phyloP scores from a whole-genome alignment of 2,113 vertebrate species.

The Clarias magur region DNA sequence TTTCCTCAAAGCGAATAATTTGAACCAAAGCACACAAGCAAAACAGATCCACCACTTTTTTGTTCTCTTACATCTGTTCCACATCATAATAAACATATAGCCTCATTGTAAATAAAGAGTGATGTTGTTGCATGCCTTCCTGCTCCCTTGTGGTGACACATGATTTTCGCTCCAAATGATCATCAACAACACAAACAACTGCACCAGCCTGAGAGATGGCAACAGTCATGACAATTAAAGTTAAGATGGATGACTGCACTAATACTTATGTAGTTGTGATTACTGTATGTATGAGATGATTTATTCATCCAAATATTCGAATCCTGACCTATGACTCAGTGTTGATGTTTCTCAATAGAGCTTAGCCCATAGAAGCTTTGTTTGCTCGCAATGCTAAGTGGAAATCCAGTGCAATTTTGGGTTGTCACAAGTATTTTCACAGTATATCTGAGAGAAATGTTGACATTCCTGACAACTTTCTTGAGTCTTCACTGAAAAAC shows the following conservation, averaged over 20 bases:
- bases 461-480: background rate
- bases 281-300: background rate
- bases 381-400: background rate
- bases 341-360: background rate
- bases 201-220: background rate
- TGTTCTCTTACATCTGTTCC: background rate
- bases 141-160: slow-evolving; percentile 32
- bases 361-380: background rate
- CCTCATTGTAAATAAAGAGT: background rate
- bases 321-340: background rate
- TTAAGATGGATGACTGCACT: background rate
- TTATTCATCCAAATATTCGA: background rate
- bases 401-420: background rate
- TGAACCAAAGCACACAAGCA: background rate
- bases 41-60: background rate
- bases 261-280: background rate
- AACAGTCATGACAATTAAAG: background rate
- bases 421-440: background rate
- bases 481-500: background rate
- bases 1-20: background rate
- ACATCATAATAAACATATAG: background rate
- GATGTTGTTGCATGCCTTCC: background rate
- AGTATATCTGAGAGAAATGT: background rate
- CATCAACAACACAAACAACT: background rate
- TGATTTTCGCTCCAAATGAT: slow-evolving; percentile 14